These are phyloP conservation scores for Pandemis corylana DNA, from an alignment of 2,888 invertebrate species.

Conservation along the genomic window DNA sequence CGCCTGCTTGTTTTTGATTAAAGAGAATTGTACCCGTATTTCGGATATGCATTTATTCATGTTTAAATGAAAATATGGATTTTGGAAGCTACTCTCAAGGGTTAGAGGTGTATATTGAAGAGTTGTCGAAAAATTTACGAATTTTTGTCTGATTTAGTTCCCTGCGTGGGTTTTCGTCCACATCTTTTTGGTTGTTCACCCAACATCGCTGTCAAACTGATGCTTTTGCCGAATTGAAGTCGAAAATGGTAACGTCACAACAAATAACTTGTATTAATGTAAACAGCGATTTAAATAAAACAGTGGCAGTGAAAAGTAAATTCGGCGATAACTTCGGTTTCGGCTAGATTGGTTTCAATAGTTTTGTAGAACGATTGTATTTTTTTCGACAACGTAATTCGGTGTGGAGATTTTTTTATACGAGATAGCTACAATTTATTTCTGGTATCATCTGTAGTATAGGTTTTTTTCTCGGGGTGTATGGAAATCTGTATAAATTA, in stretches of 20 bases:
- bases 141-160: not conserved
- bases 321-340: not conserved
- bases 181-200: not conserved
- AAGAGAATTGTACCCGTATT: slow-evolving; percentile 56
- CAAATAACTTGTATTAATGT: no score
- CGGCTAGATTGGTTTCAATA: not conserved
- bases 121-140: slow-evolving; percentile 23
- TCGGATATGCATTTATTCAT: slow-evolving; percentile 74
- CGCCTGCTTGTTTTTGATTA: slow-evolving; percentile 7
- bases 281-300: no score
- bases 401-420: slow-evolving; percentile 33
- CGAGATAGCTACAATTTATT: slow-evolving; percentile 39
- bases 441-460: slow-evolving; percentile 69
- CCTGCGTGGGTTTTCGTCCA: not conserved
- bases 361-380: not conserved
- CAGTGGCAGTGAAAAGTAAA: not conserved
- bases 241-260: no score
- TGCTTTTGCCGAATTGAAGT: no score
- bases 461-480: slow-evolving; percentile 74
- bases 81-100: slow-evolving; percentile 43
- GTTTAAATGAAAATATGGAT: slow-evolving; percentile 56
- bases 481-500: slow-evolving; percentile 82
- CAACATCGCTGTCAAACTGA: not conserved
- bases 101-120: slow-evolving; percentile 18
- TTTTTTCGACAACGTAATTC: slow-evolving; percentile 20